Base-by-base conservation (phyloP, 2,113 vertebrate genomes). In the Etheostoma spectabile region DNA sequence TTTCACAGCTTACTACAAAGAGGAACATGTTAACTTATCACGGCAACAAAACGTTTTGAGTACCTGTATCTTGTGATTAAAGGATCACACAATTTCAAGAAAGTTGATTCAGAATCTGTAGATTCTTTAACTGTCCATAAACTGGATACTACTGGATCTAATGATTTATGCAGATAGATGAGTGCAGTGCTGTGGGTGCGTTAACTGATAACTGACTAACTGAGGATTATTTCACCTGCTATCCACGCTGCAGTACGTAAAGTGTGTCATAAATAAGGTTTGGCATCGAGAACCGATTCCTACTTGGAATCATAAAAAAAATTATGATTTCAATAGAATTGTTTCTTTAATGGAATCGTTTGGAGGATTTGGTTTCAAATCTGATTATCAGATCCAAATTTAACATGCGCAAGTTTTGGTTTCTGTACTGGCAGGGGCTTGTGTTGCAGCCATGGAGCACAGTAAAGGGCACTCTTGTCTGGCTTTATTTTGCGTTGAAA, bases 231-330 rank as follows among this genome's bases (percentile, higher is more conserved):
- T 85, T 85, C 60, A 84, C 24, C 56, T 70, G 59, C 33, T 14
- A 21, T 78, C 51, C 33, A 53, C 19, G 18, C 77, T 69, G 53
- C 51, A 75, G 60, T 68, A 62, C 19, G 22, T 80, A 49, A 78
- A 79, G 77, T 86, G 77, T 83, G 76, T 82, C 67, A 67, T 74
- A 77, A 86, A 86, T 30, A 3, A 30, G 30, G 30, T 3, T 30
- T 0, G 30, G 4, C 30, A 30, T 30, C 3, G 30, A 30, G 30
- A 30, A 30, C 30, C 30, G 30, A 30, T 30, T 30, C 30, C 30
- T 30, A 30, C 0, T 30, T 30, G 30, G 30, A 30, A 30, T 30
- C 30, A 30, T 30, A 30, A 30, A 30, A 30, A 30, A 30, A 30
- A 30, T 3, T 3, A 30, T 3, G 4, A 30, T 30, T 30, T 0